phyloP scores from a whole-genome alignment of 2,797 vertebrate species.

The Sebastes steindachneri region DNA sequence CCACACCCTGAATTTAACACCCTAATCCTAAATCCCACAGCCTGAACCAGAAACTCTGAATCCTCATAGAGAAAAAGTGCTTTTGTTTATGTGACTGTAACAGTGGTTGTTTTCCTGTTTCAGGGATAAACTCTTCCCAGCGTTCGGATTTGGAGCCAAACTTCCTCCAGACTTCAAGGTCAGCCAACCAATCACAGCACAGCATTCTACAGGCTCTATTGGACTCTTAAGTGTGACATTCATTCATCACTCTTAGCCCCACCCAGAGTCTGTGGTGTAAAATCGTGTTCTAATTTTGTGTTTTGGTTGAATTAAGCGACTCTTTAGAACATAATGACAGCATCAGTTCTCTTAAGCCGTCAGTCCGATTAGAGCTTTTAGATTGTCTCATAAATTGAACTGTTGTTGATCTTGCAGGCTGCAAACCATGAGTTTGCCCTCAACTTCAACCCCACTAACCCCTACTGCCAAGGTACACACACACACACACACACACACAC shows the following conservation, averaged over 20 bases:
- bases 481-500: neutral
- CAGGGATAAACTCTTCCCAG: constrained; percentile 94
- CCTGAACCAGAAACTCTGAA: neutral
- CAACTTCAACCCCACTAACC: constrained; percentile 91
- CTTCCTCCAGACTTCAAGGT: constrained; percentile 93
- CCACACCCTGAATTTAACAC: neutral
- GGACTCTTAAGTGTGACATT: neutral
- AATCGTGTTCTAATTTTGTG: neutral
- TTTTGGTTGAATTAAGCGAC: neutral
- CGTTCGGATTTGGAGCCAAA: constrained; percentile 95
- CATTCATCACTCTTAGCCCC: neutral
- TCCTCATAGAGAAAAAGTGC: neutral
- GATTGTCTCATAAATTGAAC: neutral
- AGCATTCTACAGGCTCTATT: neutral
- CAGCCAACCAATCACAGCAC: constrained; percentile 4
- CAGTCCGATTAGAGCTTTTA: neutral
- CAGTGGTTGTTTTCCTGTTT: constrained; percentile 14
- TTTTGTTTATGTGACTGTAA: neutral
- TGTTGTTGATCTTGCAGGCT: constrained; percentile 76
- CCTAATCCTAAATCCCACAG: neutral
- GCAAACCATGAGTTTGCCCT: constrained; percentile 92
- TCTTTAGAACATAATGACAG: neutral
- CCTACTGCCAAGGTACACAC: constrained; percentile 89
- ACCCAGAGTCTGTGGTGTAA: neutral
- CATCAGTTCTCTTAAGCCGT: neutral